A percentile compares a stretch with the other conserved stretches of the same genome.
phyloP scores from a whole-genome alignment of 1,140 invertebrate genomes.

The Linepithema humile region DNA sequence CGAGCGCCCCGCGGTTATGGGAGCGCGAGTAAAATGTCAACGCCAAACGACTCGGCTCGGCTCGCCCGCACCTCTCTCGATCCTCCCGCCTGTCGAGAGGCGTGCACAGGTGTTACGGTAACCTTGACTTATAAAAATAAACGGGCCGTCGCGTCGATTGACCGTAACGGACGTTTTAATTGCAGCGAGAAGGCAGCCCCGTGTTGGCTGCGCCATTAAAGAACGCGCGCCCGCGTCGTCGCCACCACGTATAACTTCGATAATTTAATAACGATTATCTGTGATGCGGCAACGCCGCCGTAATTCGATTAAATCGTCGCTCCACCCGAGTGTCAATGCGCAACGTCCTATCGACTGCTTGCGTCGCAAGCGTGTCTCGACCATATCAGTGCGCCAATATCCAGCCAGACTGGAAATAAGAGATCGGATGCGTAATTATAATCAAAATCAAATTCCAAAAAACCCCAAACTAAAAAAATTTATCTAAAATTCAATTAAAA shows the following conservation, averaged over 20 bases:
- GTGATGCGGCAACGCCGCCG: constrained; percentile 52
- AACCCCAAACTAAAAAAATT: neutral
- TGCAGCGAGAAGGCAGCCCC: constrained; percentile 46
- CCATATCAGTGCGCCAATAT: constrained; percentile 16
- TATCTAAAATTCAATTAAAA: neutral
- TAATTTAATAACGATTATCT: constrained; percentile 60
- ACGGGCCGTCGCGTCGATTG: constrained; percentile 62
- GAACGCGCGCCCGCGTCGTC: constrained; percentile 44
- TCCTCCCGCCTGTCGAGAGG: constrained; percentile 34
- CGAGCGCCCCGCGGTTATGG: constrained; percentile 67
- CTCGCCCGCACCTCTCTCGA: constrained; percentile 33
- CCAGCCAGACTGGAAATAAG: constrained; percentile 7
- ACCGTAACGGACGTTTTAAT: constrained; percentile 65
- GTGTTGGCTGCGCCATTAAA: constrained; percentile 54
- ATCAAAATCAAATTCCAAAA: neutral
- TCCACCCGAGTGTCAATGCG: constrained; percentile 58
- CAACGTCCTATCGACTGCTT: constrained; percentile 57
- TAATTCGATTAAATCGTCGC: constrained; percentile 58
- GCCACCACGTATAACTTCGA: constrained; percentile 49
- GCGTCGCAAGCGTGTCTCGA: constrained; percentile 52
- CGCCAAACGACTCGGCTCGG: constrained; percentile 70
- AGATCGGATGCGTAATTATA: neutral
- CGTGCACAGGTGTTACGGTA: constrained; percentile 63
- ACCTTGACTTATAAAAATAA: constrained; percentile 74
- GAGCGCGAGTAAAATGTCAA: constrained; percentile 76